Percentiles rank a stretch among this genome's conserved stretches.
Conservation (phyloP, 2,113 vertebrate genomes). For the Ptyas mucosa region DNA sequence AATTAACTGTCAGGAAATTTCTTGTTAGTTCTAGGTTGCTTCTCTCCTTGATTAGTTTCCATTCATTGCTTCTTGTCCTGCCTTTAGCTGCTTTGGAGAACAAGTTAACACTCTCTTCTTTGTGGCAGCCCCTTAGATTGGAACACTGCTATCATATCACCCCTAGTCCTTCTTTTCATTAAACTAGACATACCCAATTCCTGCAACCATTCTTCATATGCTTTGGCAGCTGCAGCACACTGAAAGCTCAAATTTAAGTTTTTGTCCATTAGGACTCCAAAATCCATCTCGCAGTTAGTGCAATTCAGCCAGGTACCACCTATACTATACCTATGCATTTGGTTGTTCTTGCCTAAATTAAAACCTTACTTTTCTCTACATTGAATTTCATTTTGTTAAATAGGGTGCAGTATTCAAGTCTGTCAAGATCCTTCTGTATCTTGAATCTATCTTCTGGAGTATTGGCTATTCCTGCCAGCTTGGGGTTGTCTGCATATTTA, state of each 20-base stretch:
- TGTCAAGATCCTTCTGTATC: too few species aligned
- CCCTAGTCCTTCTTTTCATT: neutral
- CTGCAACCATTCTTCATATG: neutral
- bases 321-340: neutral
- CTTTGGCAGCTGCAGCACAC: neutral
- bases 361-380: neutral
- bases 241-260: neutral
- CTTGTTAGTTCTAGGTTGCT: neutral
- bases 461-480: neutral
- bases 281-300: neutral
- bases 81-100: neutral
- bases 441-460: neutral
- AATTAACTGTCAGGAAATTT: neutral
- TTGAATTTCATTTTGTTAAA: neutral
- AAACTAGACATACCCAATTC: neutral
- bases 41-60: neutral
- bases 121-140: neutral
- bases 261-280: neutral
- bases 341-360: neutral
- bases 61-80: neutral
- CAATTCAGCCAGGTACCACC: neutral
- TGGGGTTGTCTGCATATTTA: neutral
- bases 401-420: neutral
- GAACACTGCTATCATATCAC: neutral
- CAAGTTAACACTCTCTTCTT: neutral